Percentiles rank a stretch among this genome's conserved stretches.
These are phyloP conservation scores for Corythucha ciliata DNA, from an alignment of 2,888 invertebrate genomes.

Conservation along the genomic window DNA sequence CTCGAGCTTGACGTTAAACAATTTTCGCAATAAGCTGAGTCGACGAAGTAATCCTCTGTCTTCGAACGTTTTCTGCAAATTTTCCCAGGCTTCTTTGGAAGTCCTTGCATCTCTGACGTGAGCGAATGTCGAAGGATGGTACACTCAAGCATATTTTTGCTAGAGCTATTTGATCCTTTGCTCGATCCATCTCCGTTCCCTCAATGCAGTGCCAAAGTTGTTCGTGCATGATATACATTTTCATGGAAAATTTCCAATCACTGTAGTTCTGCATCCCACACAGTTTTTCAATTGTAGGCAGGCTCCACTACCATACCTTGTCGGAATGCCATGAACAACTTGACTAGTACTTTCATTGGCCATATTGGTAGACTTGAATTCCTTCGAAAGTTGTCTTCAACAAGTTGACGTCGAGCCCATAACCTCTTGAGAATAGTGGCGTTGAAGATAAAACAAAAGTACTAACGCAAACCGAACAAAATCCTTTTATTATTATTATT, in stretches of 20 bases:
- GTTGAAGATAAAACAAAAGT: no score
- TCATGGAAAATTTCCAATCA: constrained; percentile 29
- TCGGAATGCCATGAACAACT: no score
- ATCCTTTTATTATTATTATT: no score
- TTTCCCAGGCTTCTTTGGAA: constrained; percentile 11
- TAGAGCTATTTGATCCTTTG: background rate
- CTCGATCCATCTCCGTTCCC: background rate
- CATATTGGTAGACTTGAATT: no score
- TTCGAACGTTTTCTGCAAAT: constrained; percentile 3
- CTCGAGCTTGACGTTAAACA: background rate
- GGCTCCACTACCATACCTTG: no score
- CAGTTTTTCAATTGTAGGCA: constrained; percentile 5
- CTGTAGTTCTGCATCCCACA: constrained; percentile 27
- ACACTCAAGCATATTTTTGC: constrained; percentile 14
- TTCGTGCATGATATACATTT: constrained; percentile 22
- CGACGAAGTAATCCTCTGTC: constrained; percentile 1
- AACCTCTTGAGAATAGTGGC: no score
- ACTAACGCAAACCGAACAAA: no score
- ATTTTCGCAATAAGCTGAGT: constrained; percentile 1
- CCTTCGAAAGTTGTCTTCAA: no score
- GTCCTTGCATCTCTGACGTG: constrained; percentile 4
- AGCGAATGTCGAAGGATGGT: background rate
- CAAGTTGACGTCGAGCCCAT: no score
- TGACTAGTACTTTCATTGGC: no score
- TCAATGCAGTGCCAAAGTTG: constrained; percentile 13